Percentiles rank a stretch among this genome's conserved stretches.
These are phyloP conservation scores for Copidosoma aretas DNA, from an alignment of 2,888 invertebrate species.

Conservation along the genomic window DNA sequence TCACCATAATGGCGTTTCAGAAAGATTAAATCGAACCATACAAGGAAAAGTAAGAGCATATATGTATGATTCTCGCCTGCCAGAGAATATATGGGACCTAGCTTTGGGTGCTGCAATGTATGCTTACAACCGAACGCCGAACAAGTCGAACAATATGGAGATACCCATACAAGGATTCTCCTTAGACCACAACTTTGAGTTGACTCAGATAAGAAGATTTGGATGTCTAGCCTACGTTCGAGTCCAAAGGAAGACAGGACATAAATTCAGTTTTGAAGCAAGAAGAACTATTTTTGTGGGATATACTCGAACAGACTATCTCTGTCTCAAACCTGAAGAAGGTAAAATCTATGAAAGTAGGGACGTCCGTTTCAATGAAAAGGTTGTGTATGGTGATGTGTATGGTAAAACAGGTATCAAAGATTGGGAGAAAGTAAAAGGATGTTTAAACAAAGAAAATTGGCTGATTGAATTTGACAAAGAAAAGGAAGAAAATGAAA, in stretches of 20 bases:
- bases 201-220: background rate
- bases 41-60: background rate
- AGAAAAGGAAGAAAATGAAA: background rate
- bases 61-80: too few species aligned
- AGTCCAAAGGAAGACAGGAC: background rate
- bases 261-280: background rate
- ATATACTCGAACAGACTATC: slow-evolving; percentile 33
- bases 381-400: slow-evolving; percentile 23
- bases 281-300: background rate
- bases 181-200: too few species aligned
- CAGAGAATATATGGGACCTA: slow-evolving; percentile 42
- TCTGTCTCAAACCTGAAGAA: slow-evolving; percentile 39
- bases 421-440: too few species aligned
- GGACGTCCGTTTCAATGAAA: slow-evolving; percentile 44
- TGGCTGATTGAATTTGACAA: background rate
- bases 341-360: slow-evolving; percentile 40
- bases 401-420: background rate
- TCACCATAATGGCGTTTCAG: slow-evolving; percentile 4
- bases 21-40: slow-evolving; percentile 2
- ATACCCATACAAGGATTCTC: background rate
- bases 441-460: too few species aligned
- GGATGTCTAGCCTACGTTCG: background rate
- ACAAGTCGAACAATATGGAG: slow-evolving; percentile 31
- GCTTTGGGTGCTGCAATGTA: slow-evolving; percentile 38
- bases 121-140: slow-evolving; percentile 32